A percentile compares a stretch with the other conserved stretches of the same genome.
These are phyloP conservation scores for Gavialis gangeticus DNA, from an alignment of 2,113 vertebrate species.

Conservation along the genomic window DNA sequence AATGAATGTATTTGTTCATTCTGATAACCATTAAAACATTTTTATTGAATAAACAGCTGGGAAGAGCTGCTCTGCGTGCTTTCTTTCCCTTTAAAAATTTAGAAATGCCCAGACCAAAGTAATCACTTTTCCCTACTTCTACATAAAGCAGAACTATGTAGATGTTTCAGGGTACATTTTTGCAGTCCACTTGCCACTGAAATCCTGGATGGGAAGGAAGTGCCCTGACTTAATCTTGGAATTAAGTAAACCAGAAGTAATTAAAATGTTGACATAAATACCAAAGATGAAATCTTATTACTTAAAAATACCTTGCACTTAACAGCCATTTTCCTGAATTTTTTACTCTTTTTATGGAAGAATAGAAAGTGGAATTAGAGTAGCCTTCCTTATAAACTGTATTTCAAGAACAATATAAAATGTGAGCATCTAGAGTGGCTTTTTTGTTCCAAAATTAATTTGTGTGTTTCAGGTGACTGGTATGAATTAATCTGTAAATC, in stretches of 20 bases:
- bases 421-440: not conserved
- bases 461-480: not conserved
- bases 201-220: not conserved
- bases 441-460: not conserved
- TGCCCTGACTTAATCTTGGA: not conserved
- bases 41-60: not conserved
- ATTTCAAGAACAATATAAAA: not conserved
- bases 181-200: not conserved
- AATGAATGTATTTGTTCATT: not conserved
- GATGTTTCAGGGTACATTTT: not conserved
- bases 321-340: not conserved
- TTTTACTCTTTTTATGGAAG: not conserved
- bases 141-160: not conserved
- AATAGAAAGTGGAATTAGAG: not conserved
- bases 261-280: not conserved
- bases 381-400: not conserved
- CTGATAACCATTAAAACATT: not conserved
- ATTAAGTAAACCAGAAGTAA: not conserved
- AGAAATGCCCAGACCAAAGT: not conserved
- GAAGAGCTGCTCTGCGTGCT: not conserved
- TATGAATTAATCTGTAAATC: not conserved
- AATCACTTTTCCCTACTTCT: not conserved
- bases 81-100: not conserved
- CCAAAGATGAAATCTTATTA: not conserved
- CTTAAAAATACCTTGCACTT: not conserved